phyloP scores from a whole-genome alignment of 2,888 invertebrate species.

The Ochropacha duplaris region DNA sequence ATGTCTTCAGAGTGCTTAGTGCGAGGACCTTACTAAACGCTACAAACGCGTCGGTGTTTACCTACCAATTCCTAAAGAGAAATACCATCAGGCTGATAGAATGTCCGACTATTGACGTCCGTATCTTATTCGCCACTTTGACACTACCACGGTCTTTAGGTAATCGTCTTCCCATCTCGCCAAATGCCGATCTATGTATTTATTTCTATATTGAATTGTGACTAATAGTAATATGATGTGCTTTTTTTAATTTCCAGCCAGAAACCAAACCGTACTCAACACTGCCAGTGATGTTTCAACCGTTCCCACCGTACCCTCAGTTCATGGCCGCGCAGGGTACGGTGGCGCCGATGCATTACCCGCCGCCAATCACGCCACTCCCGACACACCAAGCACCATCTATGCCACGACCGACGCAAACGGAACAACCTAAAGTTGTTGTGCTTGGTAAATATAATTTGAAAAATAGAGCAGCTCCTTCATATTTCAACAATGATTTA shows the following conservation, averaged over 20 bases:
- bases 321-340: conserved; percentile 55
- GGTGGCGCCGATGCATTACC: conserved; percentile 72
- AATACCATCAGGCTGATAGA: too few species aligned
- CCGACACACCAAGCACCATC: conserved; percentile 46
- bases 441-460: conserved; percentile 73
- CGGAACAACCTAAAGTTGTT: conserved; percentile 80
- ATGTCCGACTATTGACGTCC: too few species aligned
- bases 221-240: background rate
- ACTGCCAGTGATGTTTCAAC: conserved; percentile 74
- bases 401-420: conserved; percentile 55
- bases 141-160: too few species aligned
- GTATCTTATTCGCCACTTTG: too few species aligned
- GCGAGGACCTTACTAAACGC: too few species aligned
- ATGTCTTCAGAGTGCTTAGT: too few species aligned
- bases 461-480: background rate
- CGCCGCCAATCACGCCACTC: conserved; percentile 66
- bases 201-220: too few species aligned
- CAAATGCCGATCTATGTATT: too few species aligned
- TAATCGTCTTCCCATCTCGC: too few species aligned
- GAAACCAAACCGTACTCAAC: conserved; percentile 73
- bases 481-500: background rate
- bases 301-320: conserved; percentile 68
- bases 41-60: too few species aligned
- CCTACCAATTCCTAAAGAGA: too few species aligned
- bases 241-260: conserved; percentile 62